phyloP scores from a whole-genome alignment of 2,888 invertebrate species.

The Tholera decimalis region DNA sequence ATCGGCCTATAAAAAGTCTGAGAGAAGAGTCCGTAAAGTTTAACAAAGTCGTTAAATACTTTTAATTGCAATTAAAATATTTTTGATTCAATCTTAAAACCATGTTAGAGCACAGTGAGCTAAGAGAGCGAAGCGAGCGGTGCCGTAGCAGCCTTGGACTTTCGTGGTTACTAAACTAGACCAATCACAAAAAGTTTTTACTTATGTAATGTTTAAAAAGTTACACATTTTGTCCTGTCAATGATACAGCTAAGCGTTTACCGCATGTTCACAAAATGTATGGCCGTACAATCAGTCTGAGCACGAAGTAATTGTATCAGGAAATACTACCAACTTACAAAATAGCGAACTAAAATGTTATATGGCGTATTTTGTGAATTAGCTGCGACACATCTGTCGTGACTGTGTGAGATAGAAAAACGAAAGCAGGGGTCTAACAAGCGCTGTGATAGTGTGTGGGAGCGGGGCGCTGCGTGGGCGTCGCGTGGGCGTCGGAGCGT shows the following conservation, averaged over 20 bases:
- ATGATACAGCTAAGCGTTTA: background rate
- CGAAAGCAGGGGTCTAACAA: slow-evolving; percentile 56
- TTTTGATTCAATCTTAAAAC: too few relatives aligned
- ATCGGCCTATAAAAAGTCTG: too few relatives aligned
- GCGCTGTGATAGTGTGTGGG: slow-evolving; percentile 46
- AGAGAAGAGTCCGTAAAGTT: too few relatives aligned
- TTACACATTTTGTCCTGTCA: background rate
- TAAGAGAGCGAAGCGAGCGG: too few relatives aligned
- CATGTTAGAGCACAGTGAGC: too few relatives aligned
- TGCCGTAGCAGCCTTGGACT: too few relatives aligned
- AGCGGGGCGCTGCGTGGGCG: slow-evolving; percentile 58
- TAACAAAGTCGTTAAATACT: too few relatives aligned
- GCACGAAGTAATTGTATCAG: background rate
- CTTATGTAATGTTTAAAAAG: background rate
- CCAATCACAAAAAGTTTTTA: background rate
- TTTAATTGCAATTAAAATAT: too few relatives aligned
- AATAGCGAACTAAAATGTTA: background rate
- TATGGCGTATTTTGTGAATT: background rate
- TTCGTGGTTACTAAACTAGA: background rate
- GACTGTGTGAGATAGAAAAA: slow-evolving; percentile 54
- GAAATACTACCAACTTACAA: background rate
- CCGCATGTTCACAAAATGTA: background rate
- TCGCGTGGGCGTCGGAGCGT: slow-evolving; percentile 55
- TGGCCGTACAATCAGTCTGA: background rate
- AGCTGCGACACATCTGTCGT: slow-evolving; percentile 7